phyloP scores from a whole-genome alignment of 2,797 vertebrate species.

The Amblyraja radiata region DNA sequence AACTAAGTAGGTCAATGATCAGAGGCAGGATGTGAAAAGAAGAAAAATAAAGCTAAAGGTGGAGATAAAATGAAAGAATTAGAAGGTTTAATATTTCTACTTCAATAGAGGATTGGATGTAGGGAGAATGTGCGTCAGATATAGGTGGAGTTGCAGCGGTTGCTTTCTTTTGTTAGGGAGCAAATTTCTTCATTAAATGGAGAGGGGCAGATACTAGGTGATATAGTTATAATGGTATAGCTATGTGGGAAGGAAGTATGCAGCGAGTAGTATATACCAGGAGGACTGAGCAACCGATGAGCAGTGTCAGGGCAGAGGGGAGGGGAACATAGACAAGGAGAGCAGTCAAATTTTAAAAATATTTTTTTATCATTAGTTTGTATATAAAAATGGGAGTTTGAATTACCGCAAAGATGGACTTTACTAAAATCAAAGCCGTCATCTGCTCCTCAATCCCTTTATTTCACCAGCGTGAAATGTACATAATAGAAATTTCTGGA shows the following conservation, averaged over 20 bases:
- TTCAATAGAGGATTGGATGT: background rate
- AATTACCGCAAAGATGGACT: no score
- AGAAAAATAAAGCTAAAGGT: background rate
- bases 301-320: background rate
- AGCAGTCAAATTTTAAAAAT: no score
- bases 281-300: background rate
- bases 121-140: background rate
- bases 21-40: background rate
- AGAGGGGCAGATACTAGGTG: background rate
- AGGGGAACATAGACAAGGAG: background rate
- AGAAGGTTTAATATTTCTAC: background rate
- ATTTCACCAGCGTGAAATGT: background rate
- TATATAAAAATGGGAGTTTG: no score
- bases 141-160: background rate
- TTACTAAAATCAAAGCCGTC: background rate
- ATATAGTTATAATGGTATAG: background rate
- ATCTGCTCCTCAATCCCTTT: background rate
- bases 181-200: background rate
- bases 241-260: background rate
- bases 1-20: background rate
- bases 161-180: background rate
- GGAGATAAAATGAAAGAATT: background rate
- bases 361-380: no score
- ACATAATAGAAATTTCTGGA: background rate
- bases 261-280: background rate